Evolutionary conservation across 2,888 invertebrate genomes (phyloP), one percentile per base, ranked within the genome.

Genomic region (Agrotis clavis): DNA sequence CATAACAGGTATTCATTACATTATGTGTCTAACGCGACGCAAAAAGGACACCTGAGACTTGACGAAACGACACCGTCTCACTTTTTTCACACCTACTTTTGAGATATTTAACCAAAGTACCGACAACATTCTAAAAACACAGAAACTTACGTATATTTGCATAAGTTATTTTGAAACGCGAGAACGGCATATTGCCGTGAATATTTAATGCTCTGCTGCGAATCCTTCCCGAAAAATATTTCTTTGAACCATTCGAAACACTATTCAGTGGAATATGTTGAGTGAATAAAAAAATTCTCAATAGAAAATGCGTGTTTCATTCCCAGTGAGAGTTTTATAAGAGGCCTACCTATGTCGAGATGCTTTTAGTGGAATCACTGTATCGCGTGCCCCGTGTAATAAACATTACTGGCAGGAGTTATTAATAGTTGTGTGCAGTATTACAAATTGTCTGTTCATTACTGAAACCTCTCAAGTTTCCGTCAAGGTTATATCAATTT

Each of bases 351-450:
- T 87, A 85, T 86, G 80, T 79, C 67, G 85, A 88, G 92, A 93
- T 92, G 93, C 94, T 95, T 94, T 94, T 94, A 94, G 93, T 89
- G 79, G 90, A 94, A 95, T 94, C 93, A 92, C 93, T 90, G 89
- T 90, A 93, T 95, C 87, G 95, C 94, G 93, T 95, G 95, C 86
- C 76, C 76, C 68, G 78, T 81, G 88, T 90, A 89, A 92, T 93
- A 92, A 92, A 90, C 89, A 91, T 89, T 91, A 88, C 83, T 67
- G 74, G 79, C 72, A 76, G 85, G 80, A 87, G 88, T 88, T 92
- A 92, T 91, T 91, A 92, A 89, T 90, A 91, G 83, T 87, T 81
- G 88, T 88, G 85, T 90, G 84, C 75, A 75, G 81, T 86, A 86
- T 88, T 89, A 89, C 87, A 90, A 91, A 90, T 89, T 85, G 87